Evolutionary conservation across 2,797 vertebrate genomes (phyloP).

Genomic region (Phylloscopus collybita): DNA sequence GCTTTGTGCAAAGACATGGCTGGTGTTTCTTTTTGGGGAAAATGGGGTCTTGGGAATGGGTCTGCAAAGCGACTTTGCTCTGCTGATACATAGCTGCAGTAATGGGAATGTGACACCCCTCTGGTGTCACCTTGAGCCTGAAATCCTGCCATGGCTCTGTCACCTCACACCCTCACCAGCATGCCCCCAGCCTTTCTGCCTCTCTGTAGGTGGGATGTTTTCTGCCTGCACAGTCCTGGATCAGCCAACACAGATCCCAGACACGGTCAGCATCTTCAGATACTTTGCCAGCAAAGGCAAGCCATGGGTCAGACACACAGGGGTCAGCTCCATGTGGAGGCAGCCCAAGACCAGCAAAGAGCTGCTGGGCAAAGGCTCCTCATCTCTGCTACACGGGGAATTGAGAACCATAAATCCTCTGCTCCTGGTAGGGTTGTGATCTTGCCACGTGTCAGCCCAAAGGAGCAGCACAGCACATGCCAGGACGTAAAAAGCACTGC

Average conservation of each 20-base stretch:
- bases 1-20: neutral
- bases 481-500: neutral
- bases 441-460: neutral
- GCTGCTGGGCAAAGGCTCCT: neutral
- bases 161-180: neutral
- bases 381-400: fast-evolving
- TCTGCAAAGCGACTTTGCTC: neutral
- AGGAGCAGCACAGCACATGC: neutral
- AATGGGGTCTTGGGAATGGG: neutral
- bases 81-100: fast-evolving
- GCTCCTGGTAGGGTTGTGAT: neutral
- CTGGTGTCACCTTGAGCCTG: neutral
- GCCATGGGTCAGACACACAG: neutral
- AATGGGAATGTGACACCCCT: fast-evolving
- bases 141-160: neutral
- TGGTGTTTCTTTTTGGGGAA: neutral
- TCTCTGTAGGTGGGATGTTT: neutral
- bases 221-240: neutral
- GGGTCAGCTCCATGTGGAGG: neutral
- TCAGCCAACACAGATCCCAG: neutral
- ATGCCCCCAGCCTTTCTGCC: neutral
- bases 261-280: neutral
- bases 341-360: neutral
- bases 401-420: neutral
- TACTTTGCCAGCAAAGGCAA: neutral